Evolutionary conservation across 1,140 invertebrate genomes (phyloP).

Genomic region (Zaprionus tsacasi): DNA sequence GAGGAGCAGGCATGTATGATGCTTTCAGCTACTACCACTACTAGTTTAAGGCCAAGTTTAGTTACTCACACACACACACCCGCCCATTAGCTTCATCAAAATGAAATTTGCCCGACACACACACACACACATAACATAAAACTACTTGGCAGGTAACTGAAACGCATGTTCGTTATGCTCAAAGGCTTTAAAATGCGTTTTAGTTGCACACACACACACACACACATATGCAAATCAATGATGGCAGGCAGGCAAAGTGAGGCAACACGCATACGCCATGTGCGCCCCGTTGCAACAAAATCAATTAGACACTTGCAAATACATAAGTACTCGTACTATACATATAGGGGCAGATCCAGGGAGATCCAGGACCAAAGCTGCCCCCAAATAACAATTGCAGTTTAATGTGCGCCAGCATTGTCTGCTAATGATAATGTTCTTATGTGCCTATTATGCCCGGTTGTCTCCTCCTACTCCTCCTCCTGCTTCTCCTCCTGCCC

Average conservation of each 20-base stretch:
- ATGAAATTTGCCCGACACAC: conserved; percentile 67
- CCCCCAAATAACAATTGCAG: conserved; percentile 55
- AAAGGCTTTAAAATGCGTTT: conserved; percentile 72
- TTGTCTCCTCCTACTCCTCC: conserved; percentile 6
- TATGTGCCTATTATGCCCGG: conserved; percentile 72
- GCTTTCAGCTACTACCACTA: conserved; percentile 55
- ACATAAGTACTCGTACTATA: conserved; percentile 37
- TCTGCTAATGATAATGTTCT: conserved; percentile 76
- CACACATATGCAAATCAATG: conserved; percentile 36
- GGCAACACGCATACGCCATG: conserved; percentile 35
- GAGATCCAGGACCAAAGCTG: conserved; percentile 22
- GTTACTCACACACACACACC: conserved; percentile 38
- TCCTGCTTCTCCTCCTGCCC: not conserved
- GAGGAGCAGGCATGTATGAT: not conserved
- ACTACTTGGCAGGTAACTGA: conserved; percentile 48
- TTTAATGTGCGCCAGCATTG: conserved; percentile 64
- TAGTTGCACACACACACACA: conserved; percentile 9
- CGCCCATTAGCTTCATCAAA: conserved; percentile 69
- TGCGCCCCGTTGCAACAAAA: conserved; percentile 57
- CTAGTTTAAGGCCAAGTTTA: conserved; percentile 71
- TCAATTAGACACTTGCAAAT: conserved; percentile 74
- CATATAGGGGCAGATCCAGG: too few species aligned
- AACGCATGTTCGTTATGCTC: conserved; percentile 66
- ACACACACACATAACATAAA: conserved; percentile 11
- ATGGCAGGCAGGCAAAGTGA: too few species aligned